Evolutionary conservation across 2,797 vertebrate genomes (phyloP), one percentile per base, ranked within the genome.

Genomic region (Gymnoscopelus braueri): DNA sequence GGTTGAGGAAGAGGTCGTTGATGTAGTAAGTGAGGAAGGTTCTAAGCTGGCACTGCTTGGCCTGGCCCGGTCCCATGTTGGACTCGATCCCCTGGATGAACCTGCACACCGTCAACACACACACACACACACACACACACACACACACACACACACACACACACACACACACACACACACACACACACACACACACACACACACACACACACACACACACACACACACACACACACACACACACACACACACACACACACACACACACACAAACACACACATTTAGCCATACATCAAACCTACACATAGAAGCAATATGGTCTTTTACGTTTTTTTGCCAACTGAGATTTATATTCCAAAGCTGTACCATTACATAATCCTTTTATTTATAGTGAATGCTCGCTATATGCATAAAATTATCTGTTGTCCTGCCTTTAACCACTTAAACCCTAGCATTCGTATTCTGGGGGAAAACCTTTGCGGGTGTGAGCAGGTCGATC

Each of bases 1-100:
- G 98, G 82, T 88, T 96, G 75, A 99, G 96, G 88, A 99, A 99
- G 85, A 98, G 96, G 88, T 95, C 97, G 56, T 98, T 98, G 93
- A 99, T 98, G 91, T 99, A 99, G 85, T 95, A 82, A 3, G 97
- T 98, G 84, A 99, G 97, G 88, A 99, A 99, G 60, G 96, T 96
- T 4, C 95, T 87, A 32, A 99, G 95, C 0, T 98, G 96, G 76
- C 98, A 98, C 89, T 98, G 97, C 79, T 98, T 98, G 79, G 90
- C 89, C n/a, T 96, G 96, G 47, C 95, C 93, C 2, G 96, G 92
- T 12, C 95, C 97, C 93, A 98, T 93, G 83, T 94, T 96, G 0
- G 92, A 86, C 86, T 99, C 98, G 3, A 98, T 95, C 91, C 97
- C 97, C 79, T 98, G 96, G 87, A 99, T 98, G 62, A 99, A 99